Evolutionary conservation across 2,888 invertebrate species (phyloP).

Genomic region (Notocelia uddmanniana): DNA sequence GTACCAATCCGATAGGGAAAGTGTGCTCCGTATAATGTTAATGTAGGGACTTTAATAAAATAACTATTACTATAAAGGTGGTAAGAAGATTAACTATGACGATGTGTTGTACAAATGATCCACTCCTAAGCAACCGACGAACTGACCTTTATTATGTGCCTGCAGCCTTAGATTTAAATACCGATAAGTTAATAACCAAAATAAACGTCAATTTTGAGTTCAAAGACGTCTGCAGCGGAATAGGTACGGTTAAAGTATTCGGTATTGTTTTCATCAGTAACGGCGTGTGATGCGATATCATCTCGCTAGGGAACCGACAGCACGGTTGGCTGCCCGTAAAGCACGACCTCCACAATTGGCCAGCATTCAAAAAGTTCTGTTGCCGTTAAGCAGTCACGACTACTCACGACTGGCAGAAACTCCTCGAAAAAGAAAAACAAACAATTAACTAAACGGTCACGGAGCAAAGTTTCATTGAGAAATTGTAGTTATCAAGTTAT

Average conservation of each 20-base stretch:
- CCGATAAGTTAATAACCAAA: background rate
- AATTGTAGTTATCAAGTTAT: background rate
- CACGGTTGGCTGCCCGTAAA: slow-evolving; percentile 36
- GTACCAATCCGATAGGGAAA: slow-evolving; percentile 4
- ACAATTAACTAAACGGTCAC: slow-evolving; percentile 18
- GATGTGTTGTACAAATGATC: background rate
- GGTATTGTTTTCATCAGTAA: slow-evolving; percentile 38
- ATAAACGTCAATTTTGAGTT: background rate
- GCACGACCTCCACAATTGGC: slow-evolving; percentile 42
- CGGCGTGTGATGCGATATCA: slow-evolving; percentile 40
- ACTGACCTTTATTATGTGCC: background rate
- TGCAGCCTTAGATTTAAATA: background rate
- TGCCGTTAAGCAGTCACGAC: slow-evolving; percentile 44
- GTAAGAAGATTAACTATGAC: background rate
- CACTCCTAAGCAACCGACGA: background rate
- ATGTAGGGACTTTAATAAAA: background rate
- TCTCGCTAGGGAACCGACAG: slow-evolving; percentile 33
- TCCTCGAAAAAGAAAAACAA: slow-evolving; percentile 16
- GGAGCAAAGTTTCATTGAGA: background rate
- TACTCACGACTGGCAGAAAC: slow-evolving; percentile 38
- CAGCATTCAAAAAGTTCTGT: slow-evolving; percentile 41
- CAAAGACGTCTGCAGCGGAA: slow-evolving; percentile 4
- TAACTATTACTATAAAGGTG: background rate
- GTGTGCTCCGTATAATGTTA: background rate
- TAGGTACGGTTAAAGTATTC: slow-evolving; percentile 27